A percentile compares a stretch with the other conserved stretches of the same genome.
These are phyloP conservation scores for Philaenus spumarius DNA, from an alignment of 1,140 invertebrate species.

Conservation along the genomic window DNA sequence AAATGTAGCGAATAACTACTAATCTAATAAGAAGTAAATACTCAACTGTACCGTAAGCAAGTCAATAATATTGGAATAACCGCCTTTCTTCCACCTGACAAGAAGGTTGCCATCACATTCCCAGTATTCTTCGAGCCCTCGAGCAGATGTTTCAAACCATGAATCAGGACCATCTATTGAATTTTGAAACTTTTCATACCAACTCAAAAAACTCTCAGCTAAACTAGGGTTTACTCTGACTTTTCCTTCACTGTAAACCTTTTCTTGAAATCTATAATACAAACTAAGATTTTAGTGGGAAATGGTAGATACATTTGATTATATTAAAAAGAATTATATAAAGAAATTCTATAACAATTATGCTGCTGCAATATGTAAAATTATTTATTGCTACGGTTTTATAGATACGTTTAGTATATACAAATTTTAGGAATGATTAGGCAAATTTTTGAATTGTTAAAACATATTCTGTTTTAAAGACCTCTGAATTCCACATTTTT, in stretches of 20 bases:
- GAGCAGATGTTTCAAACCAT: slow-evolving; percentile 52
- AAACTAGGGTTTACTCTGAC: neutral
- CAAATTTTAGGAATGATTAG: no score
- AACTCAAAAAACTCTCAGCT: slow-evolving; percentile 27
- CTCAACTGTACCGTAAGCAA: slow-evolving; percentile 45
- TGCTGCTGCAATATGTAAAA: no score
- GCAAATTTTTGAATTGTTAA: no score
- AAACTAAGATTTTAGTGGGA: no score
- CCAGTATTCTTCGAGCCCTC: slow-evolving; percentile 46
- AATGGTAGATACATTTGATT: slow-evolving; percentile 16
- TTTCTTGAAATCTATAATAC: slow-evolving; percentile 5
- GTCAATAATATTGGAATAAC: slow-evolving; percentile 50
- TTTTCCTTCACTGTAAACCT: neutral
- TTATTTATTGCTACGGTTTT: no score
- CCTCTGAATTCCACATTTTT: no score
- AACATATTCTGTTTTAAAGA: no score
- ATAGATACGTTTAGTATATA: no score
- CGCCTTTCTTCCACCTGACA: slow-evolving; percentile 53
- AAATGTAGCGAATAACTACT: no score
- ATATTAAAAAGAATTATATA: no score
- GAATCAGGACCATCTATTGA: slow-evolving; percentile 47
- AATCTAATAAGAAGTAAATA: slow-evolving; percentile 4
- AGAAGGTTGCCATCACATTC: slow-evolving; percentile 50
- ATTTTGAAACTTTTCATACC: slow-evolving; percentile 36
- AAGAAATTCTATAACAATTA: no score